A percentile compares a stretch with the other conserved stretches of the same genome.
Conservation (phyloP, 1,140 invertebrate species). For the Polypedilum pembai region DNA sequence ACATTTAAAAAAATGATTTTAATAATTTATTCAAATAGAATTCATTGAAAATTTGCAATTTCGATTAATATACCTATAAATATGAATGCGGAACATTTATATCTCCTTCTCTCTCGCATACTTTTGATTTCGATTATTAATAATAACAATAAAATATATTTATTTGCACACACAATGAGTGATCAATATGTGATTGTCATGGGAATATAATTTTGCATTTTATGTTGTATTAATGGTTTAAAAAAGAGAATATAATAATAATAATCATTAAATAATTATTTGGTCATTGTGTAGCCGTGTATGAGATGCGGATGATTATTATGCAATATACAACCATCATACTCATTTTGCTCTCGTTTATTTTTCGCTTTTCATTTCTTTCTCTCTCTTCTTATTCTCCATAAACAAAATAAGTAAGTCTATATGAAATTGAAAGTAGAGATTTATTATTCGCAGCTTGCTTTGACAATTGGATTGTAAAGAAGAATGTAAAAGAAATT, state of each 20-base stretch:
- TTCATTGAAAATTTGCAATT: constrained; percentile 7
- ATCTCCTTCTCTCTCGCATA: not conserved
- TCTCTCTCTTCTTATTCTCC: not conserved
- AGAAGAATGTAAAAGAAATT: too few relatives aligned
- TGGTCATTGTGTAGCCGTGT: not conserved
- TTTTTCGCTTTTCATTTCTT: not conserved
- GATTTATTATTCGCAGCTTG: too few relatives aligned
- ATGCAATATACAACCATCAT: not conserved
- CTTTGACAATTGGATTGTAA: too few relatives aligned
- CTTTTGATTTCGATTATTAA: constrained; percentile 7
- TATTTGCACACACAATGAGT: constrained; percentile 1
- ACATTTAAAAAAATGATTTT: not conserved
- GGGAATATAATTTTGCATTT: not conserved
- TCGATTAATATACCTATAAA: not conserved
- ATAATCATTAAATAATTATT: constrained; percentile 20
- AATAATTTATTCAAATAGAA: not conserved
- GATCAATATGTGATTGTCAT: constrained; percentile 7
- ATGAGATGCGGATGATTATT: not conserved
- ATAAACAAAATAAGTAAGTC: not conserved
- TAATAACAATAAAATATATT: not conserved
- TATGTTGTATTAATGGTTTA: not conserved
- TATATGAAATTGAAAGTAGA: too few relatives aligned
- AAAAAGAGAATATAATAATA: not conserved
- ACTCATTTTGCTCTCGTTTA: not conserved
- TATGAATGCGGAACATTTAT: not conserved